These are phyloP conservation scores for Scomberomorus guttatus DNA, from an alignment of 2,797 vertebrate species.

Conservation along the genomic window DNA sequence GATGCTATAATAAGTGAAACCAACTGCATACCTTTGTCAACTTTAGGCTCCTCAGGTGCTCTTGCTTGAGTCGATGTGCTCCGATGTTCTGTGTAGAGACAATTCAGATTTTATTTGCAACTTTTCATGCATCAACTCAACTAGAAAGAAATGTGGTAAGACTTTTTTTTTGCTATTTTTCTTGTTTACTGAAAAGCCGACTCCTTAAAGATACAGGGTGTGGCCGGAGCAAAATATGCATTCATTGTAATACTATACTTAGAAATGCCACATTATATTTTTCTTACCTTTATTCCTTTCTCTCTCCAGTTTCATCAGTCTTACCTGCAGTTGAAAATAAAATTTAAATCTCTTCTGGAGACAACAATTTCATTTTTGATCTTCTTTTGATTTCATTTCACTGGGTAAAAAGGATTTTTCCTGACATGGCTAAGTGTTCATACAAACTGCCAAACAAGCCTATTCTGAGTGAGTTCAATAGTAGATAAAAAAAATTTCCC, in stretches of 20 bases:
- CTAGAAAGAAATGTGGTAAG: neutral
- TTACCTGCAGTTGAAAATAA: slow-evolving; percentile 80
- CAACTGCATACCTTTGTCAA: slow-evolving; percentile 91
- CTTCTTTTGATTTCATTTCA: too few relatives aligned
- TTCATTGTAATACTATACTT: neutral
- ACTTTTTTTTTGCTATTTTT: too few relatives aligned
- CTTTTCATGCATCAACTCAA: neutral
- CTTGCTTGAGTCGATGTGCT: slow-evolving; percentile 88
- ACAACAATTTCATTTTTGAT: neutral
- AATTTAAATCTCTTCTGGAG: neutral
- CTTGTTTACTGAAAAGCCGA: neutral
- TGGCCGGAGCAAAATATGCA: neutral
- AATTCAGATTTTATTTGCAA: slow-evolving; percentile 10
- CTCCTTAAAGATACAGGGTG: neutral
- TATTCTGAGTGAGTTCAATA: neutral
- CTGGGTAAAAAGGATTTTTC: too few relatives aligned
- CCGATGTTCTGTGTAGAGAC: slow-evolving; percentile 81
- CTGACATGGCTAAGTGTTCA: neutral
- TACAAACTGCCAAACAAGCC: neutral
- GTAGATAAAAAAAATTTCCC: neutral
- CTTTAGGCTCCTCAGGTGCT: slow-evolving; percentile 76
- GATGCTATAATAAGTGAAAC: neutral
- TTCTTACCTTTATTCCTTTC: slow-evolving; percentile 89
- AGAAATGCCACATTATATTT: neutral
- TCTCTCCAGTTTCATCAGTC: slow-evolving; percentile 84